Evolutionary conservation across 2,797 vertebrate genomes (phyloP), one percentile per base, ranked within the genome.

Genomic region (Tarsius wallacei): DNA sequence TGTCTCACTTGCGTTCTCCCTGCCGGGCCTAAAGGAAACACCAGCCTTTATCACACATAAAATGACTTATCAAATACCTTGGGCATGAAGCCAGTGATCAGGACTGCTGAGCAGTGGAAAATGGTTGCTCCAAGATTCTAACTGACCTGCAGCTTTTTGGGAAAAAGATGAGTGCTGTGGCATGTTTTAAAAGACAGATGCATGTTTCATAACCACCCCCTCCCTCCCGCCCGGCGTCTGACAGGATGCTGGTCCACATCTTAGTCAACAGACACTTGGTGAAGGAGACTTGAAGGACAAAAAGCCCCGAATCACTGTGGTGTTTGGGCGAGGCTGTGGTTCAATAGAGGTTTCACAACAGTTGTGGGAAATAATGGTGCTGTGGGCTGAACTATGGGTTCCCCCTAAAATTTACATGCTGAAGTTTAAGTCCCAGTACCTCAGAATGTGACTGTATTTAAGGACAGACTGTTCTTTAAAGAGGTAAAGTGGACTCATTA

Each of bases 61-160:
- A 85, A 98, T 86, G 68, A 87, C 94, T 91, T 81, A 91, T 73
- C 8, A 95, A 95, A 57, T 63, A 61, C 68, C 33, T 2, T 70
- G 70, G 86, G 96, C 74, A 76, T 74, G 90, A 55, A 24, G 81
- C 83, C 91, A 92, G 42, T 0, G 51, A 97, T 87, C 76, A 91
- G 93, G 64, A 90, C 90, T 71, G 92, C 26, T 94, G 91, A 97
- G 68, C 78, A 83, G 70, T 33, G 66, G 14, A 51, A 96, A 91
- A 70, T 15, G 42, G 0, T 16, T 61, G 83, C 47, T 92, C 31
- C 64, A 2, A 94, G 68, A 76, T 90, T 82, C 87, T 84, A 55
- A 81, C 53, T 31, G 87, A 81, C 95, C 71, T 19, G 28, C 95
- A 91, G 66, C 36, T 90, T 70, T 63, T 15, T 0, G 63, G 78